These are phyloP conservation scores for Tetragnatha montana DNA, from an alignment of 2,888 invertebrate species.

Conservation along the genomic window DNA sequence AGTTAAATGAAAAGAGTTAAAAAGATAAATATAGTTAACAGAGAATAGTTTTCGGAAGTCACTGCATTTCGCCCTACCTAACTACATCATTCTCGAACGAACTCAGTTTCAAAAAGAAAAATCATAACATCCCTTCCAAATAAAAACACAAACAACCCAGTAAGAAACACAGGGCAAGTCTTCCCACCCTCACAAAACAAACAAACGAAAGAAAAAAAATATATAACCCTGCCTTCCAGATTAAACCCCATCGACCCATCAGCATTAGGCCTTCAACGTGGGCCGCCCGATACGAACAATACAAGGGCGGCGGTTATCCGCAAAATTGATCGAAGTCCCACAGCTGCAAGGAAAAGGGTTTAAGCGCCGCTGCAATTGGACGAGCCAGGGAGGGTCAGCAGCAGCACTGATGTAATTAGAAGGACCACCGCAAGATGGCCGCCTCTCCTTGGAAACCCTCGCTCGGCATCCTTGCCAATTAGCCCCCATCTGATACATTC, in stretches of 20 bases:
- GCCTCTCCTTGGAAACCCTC: slow-evolving; percentile 37
- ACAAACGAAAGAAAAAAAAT: slow-evolving; percentile 17
- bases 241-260: slow-evolving; percentile 69
- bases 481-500: slow-evolving; percentile 63
- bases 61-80: too few species aligned
- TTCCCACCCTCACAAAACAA: slow-evolving; percentile 32
- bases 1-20: background rate
- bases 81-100: too few species aligned
- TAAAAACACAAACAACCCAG: too few species aligned
- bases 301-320: slow-evolving; percentile 68
- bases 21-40: background rate
- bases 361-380: slow-evolving; percentile 56
- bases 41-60: too few species aligned
- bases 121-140: background rate
- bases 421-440: slow-evolving; percentile 22
- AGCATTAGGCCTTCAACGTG: slow-evolving; percentile 8
- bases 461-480: slow-evolving; percentile 58
- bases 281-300: slow-evolving; percentile 36
- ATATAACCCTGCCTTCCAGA: slow-evolving; percentile 34
- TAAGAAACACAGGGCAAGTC: too few species aligned
- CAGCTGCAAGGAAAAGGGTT: slow-evolving; percentile 44
- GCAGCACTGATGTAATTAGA: slow-evolving; percentile 69
- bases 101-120: background rate
- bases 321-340: slow-evolving; percentile 71
- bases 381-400: slow-evolving; percentile 15